Evolutionary conservation across 2,888 invertebrate species (phyloP).

Genomic region (Plebejus melissa): DNA sequence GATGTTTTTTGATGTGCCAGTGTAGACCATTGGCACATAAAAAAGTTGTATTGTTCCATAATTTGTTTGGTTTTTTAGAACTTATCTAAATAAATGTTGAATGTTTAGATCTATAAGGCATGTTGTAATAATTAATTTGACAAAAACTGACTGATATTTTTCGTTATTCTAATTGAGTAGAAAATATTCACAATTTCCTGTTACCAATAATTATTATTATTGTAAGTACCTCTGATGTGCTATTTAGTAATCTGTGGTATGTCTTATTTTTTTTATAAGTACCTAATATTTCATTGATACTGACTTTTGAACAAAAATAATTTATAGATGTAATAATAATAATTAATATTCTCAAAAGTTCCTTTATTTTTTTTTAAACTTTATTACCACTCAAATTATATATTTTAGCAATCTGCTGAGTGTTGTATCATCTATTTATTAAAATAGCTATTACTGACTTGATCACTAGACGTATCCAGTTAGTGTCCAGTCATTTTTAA

Average conservation of each 20-base stretch:
- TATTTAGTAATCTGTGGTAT: too few species aligned
- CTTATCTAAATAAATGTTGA: conserved; percentile 1
- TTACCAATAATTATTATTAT: neutral
- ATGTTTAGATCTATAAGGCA: neutral
- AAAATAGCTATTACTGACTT: neutral
- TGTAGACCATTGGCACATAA: neutral
- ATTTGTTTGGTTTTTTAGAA: neutral
- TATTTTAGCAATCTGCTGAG: neutral
- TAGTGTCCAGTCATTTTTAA: neutral
- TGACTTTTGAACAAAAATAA: neutral
- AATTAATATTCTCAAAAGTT: neutral
- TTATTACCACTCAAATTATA: neutral
- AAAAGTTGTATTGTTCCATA: neutral
- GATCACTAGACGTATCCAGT: neutral
- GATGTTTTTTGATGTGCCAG: neutral
- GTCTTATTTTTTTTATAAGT: too few species aligned
- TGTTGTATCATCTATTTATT: neutral
- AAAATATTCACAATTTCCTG: neutral
- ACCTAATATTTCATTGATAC: too few species aligned
- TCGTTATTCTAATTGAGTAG: neutral
- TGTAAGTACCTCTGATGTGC: too few species aligned
- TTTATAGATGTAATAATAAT: neutral
- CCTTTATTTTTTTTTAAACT: neutral
- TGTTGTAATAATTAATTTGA: neutral
- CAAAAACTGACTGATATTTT: conserved; percentile 6